Conservation (phyloP, 1,140 invertebrate species). For the Trigoniulus corallinus region DNA sequence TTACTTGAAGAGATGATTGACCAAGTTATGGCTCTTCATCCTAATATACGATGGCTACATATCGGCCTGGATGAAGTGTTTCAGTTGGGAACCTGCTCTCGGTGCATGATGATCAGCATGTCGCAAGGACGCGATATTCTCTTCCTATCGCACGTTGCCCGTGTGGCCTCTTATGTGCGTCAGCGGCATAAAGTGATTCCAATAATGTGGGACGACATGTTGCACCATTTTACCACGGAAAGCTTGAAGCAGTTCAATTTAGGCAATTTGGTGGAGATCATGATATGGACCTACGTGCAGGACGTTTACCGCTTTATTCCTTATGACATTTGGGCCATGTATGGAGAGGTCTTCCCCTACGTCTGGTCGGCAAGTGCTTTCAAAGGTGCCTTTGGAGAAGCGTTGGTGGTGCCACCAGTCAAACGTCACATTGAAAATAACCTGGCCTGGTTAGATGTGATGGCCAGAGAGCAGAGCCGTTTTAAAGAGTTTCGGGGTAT, state of each 20-base stretch:
- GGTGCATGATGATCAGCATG: constrained; percentile 37
- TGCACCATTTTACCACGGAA: constrained; percentile 41
- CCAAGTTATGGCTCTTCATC: constrained; percentile 46
- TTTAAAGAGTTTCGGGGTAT: constrained; percentile 39
- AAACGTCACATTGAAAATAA: constrained; percentile 51
- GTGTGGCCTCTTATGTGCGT: constrained; percentile 26
- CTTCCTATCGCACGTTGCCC: constrained; percentile 49
- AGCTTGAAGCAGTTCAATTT: constrained; percentile 41
- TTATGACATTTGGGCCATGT: constrained; percentile 53
- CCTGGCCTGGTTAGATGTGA: constrained; percentile 48
- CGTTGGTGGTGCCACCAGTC: constrained; percentile 42
- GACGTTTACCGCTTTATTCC: constrained; percentile 40
- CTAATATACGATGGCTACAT: constrained; percentile 31
- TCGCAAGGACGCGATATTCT: constrained; percentile 29
- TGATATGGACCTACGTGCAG: constrained; percentile 44
- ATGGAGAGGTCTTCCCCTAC: constrained; percentile 57
- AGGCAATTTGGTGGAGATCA: constrained; percentile 59
- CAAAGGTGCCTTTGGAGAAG: constrained; percentile 64
- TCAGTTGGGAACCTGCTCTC: constrained; percentile 59
- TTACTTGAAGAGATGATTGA: constrained; percentile 62
- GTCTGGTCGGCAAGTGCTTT: constrained; percentile 89
- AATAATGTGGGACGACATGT: constrained; percentile 93
- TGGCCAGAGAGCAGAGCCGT: constrained; percentile 31
- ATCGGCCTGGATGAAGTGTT: constrained; percentile 44
- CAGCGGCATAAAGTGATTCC: constrained; percentile 28